Base-by-base conservation (phyloP, 2,797 vertebrate species). In the Notoglanidium macrostoma region DNA sequence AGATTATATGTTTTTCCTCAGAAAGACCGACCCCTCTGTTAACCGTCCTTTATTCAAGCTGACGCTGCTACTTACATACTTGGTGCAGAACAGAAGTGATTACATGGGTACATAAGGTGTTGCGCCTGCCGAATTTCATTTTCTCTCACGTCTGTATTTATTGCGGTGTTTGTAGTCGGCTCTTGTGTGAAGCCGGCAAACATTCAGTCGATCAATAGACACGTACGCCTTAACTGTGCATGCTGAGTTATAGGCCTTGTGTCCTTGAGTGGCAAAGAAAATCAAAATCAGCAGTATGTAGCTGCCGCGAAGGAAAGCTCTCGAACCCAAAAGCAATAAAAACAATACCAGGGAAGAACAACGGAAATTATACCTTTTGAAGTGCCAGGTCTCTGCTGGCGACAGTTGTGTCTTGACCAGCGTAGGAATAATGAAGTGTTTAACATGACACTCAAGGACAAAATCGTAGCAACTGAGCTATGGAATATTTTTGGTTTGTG, bases 101-200 rank as follows among this genome's bases (percentile, higher is more conserved):
- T 40, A 49, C 26, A 55, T 44, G 40, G 83, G 51, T 65, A n/a
- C 35, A 84, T 23, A 26, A 1, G 51, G 59, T 29, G 59, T 67
- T 32, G 70, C 35, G 63, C 55, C 84, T 55, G 19, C 74, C 21
- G 40, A 73, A 81, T 87, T 89, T 84, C 54, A 86, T 88, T 90
- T 84, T 72, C 73, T 44, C 81, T 80, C 85, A 84, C 67, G 81
- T 88, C 44, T 80, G 67, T 46, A 46, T 90, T 90, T 87, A 86
- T 63, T 61, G 63, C 55, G 29, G 74, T 84, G 79, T 49, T 68
- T 77, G 72, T 61, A 84, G 67, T 78, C n/a, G 35, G 51, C 72
- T 82, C 73, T 90, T 86, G 77, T 67, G 51, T 70, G 87, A 89
- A 83, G 83, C 59, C 80, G 51, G 49, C 77, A 81, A 79, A 85